Evolutionary conservation across 2,797 vertebrate species (phyloP), one percentile per base, ranked within the genome.

Genomic region (Sciaenops ocellatus): DNA sequence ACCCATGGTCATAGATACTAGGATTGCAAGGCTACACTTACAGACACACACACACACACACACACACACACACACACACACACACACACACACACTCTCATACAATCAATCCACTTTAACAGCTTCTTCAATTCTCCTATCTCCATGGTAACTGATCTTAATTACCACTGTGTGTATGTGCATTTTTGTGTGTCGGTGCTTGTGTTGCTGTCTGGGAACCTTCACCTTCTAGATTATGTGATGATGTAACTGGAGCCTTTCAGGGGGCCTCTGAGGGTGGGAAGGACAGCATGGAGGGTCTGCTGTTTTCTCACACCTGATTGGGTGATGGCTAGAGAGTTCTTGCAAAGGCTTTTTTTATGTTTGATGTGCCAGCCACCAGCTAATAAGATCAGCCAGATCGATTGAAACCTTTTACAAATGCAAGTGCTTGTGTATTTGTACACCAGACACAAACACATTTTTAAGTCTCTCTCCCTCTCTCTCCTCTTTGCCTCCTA

Each of bases 131-230:
- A 79, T 89, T 84, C 80, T 76, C 83, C 79, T 60, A 90, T 93
- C 86, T 85, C 93, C 89, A 93, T 94, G 90, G 91, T 86, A 91
- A 94, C 92, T 76, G 84, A 89, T 91, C 84, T 90, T 92, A 92
- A 93, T 93, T 91, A 87, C 78, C 69, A 16, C 54, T 76, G 64
- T 75, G 77, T 69, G 66, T 61, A 24, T 66, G 69, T 73, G 73
- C 68, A 47, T 66, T 59, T 74, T 15, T 69, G 51, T 74, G 56
- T 70, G 76, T 79, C 48, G 75, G 77, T 63, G 69, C 66, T 66
- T 72, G 74, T 78, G 78, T 74, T 77, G 51, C 76, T 82, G 79
- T 91, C 87, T 91, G 88, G 78, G 87, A 90, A 89, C 85, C 84
- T 91, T 92, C 87, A 89, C 89, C 90, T 90, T 86, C 72, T 78